Evolutionary conservation across 2,888 invertebrate species (phyloP), one percentile per base, ranked within the genome.

Genomic region (Andrena minutula): DNA sequence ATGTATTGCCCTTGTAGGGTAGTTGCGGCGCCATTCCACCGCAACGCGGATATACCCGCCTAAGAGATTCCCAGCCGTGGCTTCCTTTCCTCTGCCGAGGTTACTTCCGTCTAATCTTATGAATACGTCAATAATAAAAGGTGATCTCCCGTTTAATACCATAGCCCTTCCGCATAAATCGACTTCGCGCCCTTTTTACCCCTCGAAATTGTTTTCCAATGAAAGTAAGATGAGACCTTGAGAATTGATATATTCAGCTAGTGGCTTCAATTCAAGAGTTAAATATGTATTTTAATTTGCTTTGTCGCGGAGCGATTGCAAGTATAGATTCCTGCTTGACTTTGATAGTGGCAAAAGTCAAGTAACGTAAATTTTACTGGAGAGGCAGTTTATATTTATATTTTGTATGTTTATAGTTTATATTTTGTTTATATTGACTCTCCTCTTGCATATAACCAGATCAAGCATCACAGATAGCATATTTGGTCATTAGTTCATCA

Each of bases 1-100:
- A 92, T 92, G 90, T 90, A 91, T 92, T 91, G 89, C 90, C 88
- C 88, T 87, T 87, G 89, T 89, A 90, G 87, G 87, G 89, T 89
- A 88, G 90, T 90, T 92, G 89, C 88, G 84, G 87, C 77, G 69
- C 74, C 70, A 78, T 80, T 77, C 74, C 53, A 84, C 82, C 84
- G 84, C 86, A 86, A 79, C 79, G 66, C 73, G 84, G 79, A 84
- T 86, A 80, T 86, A 79, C 74, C 69, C 72, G 74, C 51, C 78
- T 78, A 79, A 76, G 83, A 86, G 80, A 83, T 75, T 83, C 77
- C 41, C 80, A 53, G 64, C 26, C 71, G 47, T 28, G 72, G 71
- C 56, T 23, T 16, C 12, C 2, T 35, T 23, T 12, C 30, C 23
- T 30, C 32, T 3, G 26, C 32, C 23, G 41, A 6, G 23, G 53